Conservation (phyloP, 1,140 invertebrate genomes). For the Brachionus paranguensis region DNA sequence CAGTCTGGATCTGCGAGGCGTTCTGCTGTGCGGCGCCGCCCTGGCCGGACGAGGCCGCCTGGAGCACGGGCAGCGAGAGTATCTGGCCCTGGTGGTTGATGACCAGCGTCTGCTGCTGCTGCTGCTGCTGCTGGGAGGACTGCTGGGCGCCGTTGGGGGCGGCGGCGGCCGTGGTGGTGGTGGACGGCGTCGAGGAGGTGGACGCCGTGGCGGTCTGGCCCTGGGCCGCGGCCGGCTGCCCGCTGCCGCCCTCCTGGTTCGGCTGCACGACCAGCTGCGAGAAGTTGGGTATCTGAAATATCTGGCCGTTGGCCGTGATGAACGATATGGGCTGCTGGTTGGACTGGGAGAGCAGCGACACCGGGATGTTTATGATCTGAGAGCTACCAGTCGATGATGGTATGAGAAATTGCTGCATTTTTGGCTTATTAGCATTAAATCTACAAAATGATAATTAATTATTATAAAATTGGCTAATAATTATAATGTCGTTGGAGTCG, state of each 20-base stretch:
- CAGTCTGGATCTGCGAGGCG: background rate
- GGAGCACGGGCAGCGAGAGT: background rate
- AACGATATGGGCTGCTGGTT: constrained; percentile 29
- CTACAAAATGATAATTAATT: background rate
- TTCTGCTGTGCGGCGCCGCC: background rate
- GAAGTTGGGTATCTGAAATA: constrained; percentile 27
- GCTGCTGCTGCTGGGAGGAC: background rate
- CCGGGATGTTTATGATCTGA: constrained; percentile 36
- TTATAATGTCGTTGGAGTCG: background rate
- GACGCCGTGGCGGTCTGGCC: background rate
- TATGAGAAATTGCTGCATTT: constrained; percentile 38
- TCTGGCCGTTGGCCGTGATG: constrained; percentile 31
- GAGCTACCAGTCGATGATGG: constrained; percentile 37
- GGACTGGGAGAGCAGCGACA: constrained; percentile 13
- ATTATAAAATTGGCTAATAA: constrained; percentile 18
- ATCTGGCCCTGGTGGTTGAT: constrained; percentile 31
- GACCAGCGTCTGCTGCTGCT: constrained; percentile 28
- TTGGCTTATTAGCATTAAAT: constrained; percentile 2
- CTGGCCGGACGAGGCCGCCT: background rate
- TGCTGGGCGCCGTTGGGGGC: background rate
- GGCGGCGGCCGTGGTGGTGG: background rate
- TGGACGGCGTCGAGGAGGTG: background rate
- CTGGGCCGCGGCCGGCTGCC: background rate
- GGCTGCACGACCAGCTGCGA: constrained; percentile 10
- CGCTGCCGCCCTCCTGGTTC: background rate